These are phyloP conservation scores for Cryptus armator DNA, from an alignment of 2,888 invertebrate species.

Conservation along the genomic window DNA sequence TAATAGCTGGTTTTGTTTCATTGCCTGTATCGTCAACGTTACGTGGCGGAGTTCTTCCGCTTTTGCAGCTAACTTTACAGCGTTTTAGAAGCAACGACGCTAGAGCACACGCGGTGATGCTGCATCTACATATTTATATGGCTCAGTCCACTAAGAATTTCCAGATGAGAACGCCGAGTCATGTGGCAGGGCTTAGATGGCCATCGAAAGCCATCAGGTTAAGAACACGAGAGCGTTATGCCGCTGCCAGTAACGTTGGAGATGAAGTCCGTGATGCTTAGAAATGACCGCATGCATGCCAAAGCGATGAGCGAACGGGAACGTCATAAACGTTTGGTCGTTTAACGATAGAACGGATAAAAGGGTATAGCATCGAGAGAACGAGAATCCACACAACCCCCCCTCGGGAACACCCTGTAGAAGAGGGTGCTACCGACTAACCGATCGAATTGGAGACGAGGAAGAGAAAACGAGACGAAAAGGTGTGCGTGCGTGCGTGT, in stretches of 20 bases:
- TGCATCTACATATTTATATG: conserved; percentile 44
- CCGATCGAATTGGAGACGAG: conserved; percentile 41
- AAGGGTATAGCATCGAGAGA: conserved; percentile 60
- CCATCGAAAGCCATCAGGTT: neutral
- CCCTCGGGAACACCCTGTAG: conserved; percentile 33
- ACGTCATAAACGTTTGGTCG: conserved; percentile 72
- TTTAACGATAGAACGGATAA: conserved; percentile 72
- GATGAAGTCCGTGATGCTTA: conserved; percentile 73
- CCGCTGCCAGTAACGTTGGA: conserved; percentile 4
- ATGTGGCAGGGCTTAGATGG: neutral
- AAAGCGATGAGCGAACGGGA: conserved; percentile 71
- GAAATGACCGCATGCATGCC: conserved; percentile 80
- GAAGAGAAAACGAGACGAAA: conserved; percentile 23
- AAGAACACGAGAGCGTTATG: conserved; percentile 18
- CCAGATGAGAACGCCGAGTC: conserved; percentile 34
- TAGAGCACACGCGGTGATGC: neutral
- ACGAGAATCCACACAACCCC: conserved; percentile 28
- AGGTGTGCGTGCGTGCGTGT: conserved; percentile 14
- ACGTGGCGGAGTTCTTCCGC: neutral
- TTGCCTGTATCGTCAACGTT: neutral
- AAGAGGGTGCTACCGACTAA: conserved; percentile 52
- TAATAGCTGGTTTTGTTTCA: neutral
- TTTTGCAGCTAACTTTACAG: neutral
- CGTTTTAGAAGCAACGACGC: neutral
- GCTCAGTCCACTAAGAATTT: neutral